phyloP scores from a whole-genome alignment of 2,113 vertebrate genomes.

The Tyrannus savana region DNA sequence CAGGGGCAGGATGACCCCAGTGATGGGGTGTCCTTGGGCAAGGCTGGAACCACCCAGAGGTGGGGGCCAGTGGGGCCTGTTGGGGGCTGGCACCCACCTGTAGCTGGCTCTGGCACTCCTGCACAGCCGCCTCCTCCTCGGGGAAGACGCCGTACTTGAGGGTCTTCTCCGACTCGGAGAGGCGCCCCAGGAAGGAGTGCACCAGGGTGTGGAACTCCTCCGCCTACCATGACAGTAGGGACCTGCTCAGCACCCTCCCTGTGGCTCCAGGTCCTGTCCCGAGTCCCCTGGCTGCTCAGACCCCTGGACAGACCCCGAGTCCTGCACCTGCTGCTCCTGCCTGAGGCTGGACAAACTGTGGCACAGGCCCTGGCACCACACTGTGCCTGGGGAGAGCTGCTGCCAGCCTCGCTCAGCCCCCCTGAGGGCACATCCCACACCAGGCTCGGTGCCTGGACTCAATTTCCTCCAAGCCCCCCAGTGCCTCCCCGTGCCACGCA shows the following conservation, averaged over 20 bases:
- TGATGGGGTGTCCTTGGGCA: rapidly evolving
- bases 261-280: rapidly evolving
- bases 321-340: neutral
- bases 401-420: rapidly evolving
- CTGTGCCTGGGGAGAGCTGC: neutral
- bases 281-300: neutral
- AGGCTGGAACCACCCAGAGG: neutral
- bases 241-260: rapidly evolving
- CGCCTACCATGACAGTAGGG: conserved; percentile 57
- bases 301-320: neutral
- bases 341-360: rapidly evolving
- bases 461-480: neutral
- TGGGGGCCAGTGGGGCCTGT: rapidly evolving
- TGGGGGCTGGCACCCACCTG: conserved; percentile 68
- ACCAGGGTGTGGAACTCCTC: conserved; percentile 83
- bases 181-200: conserved; percentile 81
- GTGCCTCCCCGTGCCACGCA: neutral
- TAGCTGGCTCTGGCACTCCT: conserved; percentile 75
- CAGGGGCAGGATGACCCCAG: neutral
- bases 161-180: conserved; percentile 78
- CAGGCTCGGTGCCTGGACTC: rapidly evolving
- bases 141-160: conserved; percentile 79
- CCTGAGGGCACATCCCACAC: rapidly evolving
- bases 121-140: conserved; percentile 76
- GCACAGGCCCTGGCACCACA: neutral